These are phyloP conservation scores for Euclidia mi DNA, from an alignment of 2,888 invertebrate species.

Conservation along the genomic window DNA sequence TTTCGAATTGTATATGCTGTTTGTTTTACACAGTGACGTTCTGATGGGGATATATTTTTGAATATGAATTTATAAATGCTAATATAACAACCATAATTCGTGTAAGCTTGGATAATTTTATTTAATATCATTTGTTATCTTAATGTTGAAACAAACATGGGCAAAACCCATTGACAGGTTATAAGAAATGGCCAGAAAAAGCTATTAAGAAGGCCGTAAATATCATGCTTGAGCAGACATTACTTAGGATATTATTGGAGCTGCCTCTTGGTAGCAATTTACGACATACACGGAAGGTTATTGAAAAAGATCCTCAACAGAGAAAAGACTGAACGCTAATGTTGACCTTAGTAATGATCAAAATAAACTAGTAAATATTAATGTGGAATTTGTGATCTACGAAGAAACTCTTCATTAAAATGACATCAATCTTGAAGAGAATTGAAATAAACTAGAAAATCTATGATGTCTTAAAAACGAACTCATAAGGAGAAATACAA, in stretches of 20 bases:
- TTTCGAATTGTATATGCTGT: conserved; percentile 64
- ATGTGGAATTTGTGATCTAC: neutral
- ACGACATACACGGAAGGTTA: conserved; percentile 1
- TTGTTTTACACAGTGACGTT: conserved; percentile 63
- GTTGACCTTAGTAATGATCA: neutral
- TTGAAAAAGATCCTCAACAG: conserved; percentile 3
- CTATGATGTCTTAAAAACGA: neutral
- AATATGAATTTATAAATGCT: conserved; percentile 15
- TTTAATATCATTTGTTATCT: conserved; percentile 2
- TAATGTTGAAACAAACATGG: conserved; percentile 1
- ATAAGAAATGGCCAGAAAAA: neutral
- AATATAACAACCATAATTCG: neutral
- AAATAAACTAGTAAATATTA: neutral
- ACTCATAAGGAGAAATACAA: neutral
- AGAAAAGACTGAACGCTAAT: conserved; percentile 4
- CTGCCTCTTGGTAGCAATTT: conserved; percentile 3
- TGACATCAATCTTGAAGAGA: too few relatives aligned
- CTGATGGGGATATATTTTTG: conserved; percentile 26
- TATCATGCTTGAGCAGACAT: conserved; percentile 5
- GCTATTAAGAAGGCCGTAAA: conserved; percentile 4
- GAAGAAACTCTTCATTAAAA: too few relatives aligned
- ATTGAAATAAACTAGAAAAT: neutral
- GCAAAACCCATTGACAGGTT: neutral
- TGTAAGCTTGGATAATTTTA: neutral
- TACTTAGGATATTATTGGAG: conserved; percentile 10